Conservation (phyloP, 2,888 invertebrate genomes). For the Papilio protenor region DNA sequence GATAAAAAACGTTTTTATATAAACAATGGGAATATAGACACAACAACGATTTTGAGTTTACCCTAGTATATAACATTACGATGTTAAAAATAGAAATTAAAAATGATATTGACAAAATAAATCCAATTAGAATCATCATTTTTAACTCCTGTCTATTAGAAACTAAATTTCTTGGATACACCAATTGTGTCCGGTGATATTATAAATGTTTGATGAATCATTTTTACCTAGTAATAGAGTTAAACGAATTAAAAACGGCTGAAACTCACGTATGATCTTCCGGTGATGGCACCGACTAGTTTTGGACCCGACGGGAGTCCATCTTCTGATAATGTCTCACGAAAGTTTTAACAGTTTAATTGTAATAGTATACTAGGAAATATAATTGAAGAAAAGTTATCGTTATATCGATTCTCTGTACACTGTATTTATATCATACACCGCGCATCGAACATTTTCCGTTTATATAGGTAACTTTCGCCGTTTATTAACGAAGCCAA, state of each 20-base stretch:
- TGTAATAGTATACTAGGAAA: background rate
- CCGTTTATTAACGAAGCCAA: constrained; percentile 77
- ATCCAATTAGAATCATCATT: background rate
- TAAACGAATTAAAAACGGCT: too few species aligned
- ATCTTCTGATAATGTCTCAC: too few species aligned
- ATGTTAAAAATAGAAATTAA: too few species aligned
- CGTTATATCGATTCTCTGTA: background rate
- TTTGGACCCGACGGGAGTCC: too few species aligned
- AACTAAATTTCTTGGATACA: background rate
- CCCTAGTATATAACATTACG: too few species aligned
- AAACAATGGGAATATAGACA: background rate
- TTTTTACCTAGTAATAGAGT: background rate
- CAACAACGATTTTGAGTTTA: background rate
- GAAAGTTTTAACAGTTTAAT: too few species aligned
- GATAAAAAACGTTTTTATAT: background rate
- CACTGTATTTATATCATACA: background rate
- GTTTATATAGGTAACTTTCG: constrained; percentile 52
- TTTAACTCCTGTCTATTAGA: background rate
- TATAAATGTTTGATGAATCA: background rate
- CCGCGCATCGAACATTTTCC: constrained; percentile 34
- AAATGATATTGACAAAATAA: too few species aligned
- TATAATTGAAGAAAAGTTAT: background rate
- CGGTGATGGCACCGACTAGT: too few species aligned
- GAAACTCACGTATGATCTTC: too few species aligned
- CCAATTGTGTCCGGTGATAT: background rate